Conservation (phyloP, 2,797 vertebrate species). For the Anabas testudineus region DNA sequence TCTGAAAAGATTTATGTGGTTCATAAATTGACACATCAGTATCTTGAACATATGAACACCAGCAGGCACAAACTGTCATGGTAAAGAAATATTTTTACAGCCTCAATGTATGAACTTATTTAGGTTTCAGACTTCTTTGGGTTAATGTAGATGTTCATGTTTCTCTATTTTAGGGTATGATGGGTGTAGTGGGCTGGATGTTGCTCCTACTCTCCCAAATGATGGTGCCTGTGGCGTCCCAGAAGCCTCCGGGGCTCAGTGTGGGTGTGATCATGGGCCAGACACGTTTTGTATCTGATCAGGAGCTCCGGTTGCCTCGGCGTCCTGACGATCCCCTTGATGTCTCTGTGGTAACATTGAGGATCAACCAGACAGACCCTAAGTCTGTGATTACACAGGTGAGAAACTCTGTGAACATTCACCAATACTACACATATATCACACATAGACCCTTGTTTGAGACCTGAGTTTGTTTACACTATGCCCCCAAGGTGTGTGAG, state of each 20-base stretch:
- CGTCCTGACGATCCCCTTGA: conserved; percentile 89
- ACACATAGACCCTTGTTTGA: conserved; percentile 1
- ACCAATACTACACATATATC: not conserved
- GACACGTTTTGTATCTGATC: conserved; percentile 89
- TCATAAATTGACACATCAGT: not conserved
- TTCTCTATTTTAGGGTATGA: conserved; percentile 68
- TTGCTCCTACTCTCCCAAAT: conserved; percentile 79
- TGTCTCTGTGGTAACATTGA: conserved; percentile 91
- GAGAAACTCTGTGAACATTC: conserved; percentile 59
- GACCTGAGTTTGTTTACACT: conserved; percentile 34
- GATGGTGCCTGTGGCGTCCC: conserved; percentile 82
- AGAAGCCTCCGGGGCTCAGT: conserved; percentile 93
- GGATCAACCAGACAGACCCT: conserved; percentile 98
- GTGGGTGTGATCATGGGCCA: conserved; percentile 96
- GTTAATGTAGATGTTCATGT: conserved; percentile 3
- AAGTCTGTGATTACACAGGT: conserved; percentile 97
- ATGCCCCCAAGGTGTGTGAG: conserved; percentile 89
- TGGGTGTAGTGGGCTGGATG: conserved; percentile 81
- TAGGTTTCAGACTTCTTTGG: not conserved
- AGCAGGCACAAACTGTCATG: conserved; percentile 22
- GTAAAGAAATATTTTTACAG: conserved; percentile 14
- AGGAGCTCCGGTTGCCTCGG: conserved; percentile 89
- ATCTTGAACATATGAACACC: conserved; percentile 6
- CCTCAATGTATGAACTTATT: not conserved
- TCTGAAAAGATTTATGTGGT: conserved; percentile 1